Percentiles rank a stretch among this genome's conserved stretches.
These are phyloP conservation scores for Neolamprologus variostigma DNA, from an alignment of 2,113 vertebrate species.

Conservation along the genomic window DNA sequence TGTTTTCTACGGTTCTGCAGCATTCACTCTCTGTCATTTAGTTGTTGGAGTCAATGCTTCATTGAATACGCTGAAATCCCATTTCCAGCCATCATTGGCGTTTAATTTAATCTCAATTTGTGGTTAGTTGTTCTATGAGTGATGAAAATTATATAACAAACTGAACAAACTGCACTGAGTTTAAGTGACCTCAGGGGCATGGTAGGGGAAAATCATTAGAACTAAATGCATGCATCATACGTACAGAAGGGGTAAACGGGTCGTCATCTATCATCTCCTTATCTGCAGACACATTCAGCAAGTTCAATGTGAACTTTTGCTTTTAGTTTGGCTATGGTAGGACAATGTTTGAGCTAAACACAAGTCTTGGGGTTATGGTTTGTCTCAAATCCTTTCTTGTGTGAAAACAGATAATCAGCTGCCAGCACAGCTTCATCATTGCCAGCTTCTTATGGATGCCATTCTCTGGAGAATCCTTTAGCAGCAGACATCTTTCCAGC, in stretches of 20 bases:
- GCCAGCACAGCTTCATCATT: constrained; percentile 19
- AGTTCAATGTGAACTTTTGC: not conserved
- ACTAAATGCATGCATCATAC: not conserved
- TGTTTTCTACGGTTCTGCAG: constrained; percentile 4
- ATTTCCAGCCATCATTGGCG: not conserved
- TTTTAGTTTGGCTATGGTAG: not conserved
- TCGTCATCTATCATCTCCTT: constrained; percentile 16
- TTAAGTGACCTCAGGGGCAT: not conserved
- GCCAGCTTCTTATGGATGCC: not conserved
- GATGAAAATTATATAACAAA: constrained; percentile 18
- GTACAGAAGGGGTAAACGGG: not conserved
- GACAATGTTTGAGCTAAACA: constrained; percentile 1
- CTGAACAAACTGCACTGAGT: not conserved
- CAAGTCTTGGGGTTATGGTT: constrained; percentile 1
- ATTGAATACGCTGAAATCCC: constrained; percentile 6
- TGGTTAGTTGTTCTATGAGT: constrained; percentile 1
- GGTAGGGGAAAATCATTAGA: not conserved
- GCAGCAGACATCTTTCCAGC: not conserved
- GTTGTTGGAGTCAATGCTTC: constrained; percentile 25
- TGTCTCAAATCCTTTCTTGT: not conserved
- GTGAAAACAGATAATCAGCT: not conserved
- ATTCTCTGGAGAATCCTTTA: not conserved
- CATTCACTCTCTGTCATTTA: constrained; percentile 47
- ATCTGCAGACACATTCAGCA: constrained; percentile 18
- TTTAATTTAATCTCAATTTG: constrained; percentile 27